Evolutionary conservation across 2,888 invertebrate species (phyloP).

Genomic region (Phortica okadai): DNA sequence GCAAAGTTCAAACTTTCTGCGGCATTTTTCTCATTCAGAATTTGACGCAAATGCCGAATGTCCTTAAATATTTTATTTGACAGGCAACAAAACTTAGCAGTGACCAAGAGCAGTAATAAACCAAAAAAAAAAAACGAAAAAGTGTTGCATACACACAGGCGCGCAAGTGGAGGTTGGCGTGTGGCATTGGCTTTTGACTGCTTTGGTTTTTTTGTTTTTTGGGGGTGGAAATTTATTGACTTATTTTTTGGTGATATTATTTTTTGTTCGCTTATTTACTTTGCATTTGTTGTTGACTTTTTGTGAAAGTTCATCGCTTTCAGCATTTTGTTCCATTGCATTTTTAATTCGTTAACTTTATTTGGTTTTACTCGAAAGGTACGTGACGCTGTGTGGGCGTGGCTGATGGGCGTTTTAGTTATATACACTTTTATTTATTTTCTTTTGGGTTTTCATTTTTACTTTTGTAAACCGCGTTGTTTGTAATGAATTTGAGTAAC

Average conservation of each 20-base stretch:
- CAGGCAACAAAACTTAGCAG: constrained; percentile 44
- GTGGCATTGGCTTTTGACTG: not conserved
- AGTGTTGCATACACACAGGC: constrained; percentile 6
- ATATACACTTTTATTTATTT: constrained; percentile 4
- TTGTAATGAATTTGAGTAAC: not conserved
- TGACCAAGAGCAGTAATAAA: too few species aligned
- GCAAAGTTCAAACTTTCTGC: constrained; percentile 68
- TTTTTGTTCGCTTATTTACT: constrained; percentile 16
- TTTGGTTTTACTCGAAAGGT: constrained; percentile 39
- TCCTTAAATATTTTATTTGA: constrained; percentile 67
- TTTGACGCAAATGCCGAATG: not conserved
- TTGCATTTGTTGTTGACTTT: not conserved
- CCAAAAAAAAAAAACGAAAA: constrained; percentile 6
- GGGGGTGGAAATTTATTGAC: not conserved
- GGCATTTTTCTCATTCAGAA: constrained; percentile 55
- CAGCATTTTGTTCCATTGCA: constrained; percentile 43
- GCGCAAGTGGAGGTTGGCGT: not conserved
- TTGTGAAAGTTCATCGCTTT: not conserved
- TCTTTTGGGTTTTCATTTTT: constrained; percentile 37
- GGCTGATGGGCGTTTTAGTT: not conserved
- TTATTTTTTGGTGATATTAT: not conserved
- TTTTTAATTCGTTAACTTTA: constrained; percentile 52
- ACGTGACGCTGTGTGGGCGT: too few species aligned
- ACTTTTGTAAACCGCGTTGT: constrained; percentile 27
- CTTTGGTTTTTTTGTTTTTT: constrained; percentile 12